A percentile compares a stretch with the other conserved stretches of the same genome.
These are phyloP conservation scores for Phymorhynchus buccinoides DNA, from an alignment of 1,140 invertebrate genomes.

Conservation along the genomic window DNA sequence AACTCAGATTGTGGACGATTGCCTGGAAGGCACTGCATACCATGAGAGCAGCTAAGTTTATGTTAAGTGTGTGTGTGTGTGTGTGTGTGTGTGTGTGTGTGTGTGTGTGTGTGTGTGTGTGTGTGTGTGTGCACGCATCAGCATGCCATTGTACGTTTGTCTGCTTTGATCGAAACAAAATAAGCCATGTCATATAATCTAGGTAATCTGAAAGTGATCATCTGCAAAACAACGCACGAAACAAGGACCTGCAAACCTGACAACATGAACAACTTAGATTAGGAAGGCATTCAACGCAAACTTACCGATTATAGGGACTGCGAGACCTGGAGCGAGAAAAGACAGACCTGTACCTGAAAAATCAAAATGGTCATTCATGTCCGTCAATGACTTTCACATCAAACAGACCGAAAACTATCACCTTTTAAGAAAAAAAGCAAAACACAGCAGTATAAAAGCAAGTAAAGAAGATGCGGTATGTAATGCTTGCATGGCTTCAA, in stretches of 20 bases:
- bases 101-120: not conserved
- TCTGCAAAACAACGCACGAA: not conserved
- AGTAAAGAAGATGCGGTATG: too few species aligned
- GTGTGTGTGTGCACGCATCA: not conserved
- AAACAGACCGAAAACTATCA: too few species aligned
- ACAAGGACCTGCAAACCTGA: not conserved
- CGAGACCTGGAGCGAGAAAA: slow-evolving; percentile 23
- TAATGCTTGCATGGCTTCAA: too few species aligned
- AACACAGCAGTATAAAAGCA: not conserved
- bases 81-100: not conserved
- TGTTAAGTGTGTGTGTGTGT: too few species aligned
- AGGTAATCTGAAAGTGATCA: too few species aligned
- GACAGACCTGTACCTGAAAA: slow-evolving; percentile 26
- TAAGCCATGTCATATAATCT: too few species aligned
- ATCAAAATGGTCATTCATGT: not conserved
- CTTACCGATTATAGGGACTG: slow-evolving; percentile 10
- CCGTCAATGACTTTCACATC: too few species aligned
- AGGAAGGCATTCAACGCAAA: not conserved
- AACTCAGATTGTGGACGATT: too few species aligned
- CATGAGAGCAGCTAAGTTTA: too few species aligned
- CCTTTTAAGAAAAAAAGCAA: not conserved
- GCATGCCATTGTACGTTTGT: not conserved
- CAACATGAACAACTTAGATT: not conserved
- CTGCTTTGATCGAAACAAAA: too few species aligned
- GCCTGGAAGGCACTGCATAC: too few species aligned